Base-by-base conservation (phyloP, 2,113 vertebrate species). In the Sceloporus undulatus region DNA sequence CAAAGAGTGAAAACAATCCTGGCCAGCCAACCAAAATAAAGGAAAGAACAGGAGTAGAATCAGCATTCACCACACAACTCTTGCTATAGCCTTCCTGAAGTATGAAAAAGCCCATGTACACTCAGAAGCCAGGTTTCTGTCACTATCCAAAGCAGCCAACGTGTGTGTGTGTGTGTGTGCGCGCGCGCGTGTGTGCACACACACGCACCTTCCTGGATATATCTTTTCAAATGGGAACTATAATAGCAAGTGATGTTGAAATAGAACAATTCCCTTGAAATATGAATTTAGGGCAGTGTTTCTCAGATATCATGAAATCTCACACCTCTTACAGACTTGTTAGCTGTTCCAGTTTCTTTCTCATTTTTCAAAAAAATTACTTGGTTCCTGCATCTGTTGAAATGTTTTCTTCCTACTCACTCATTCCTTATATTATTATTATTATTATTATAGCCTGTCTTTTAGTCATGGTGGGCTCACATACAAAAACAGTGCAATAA, bases 51-150 rank as follows among this genome's bases (percentile, higher is more conserved):
- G 92, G 91, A 95, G 89, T 76, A 88, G 93, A 94, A 92, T 95
- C 93, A 90, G 94, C 90, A 92, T 91, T 94, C 92, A 95, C 91
- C 93, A 92, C 92, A 93, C 92, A 96, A 93, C 94, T 93, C 91
- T 93, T 90, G 87, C 91, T 93, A 92, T 91, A 94, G 3, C 59
- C 62, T 88, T 93, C 86, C 90, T 95, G 71, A 71, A 85, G 90
- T 94, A 95, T 95, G 94, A 89, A 0, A 0, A 90, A 93, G 92
- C 92, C 93, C 90, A 92, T 87, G 40, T 85, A 16, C 85, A 85
- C 76, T 71, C 66, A 83, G 85, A 91, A 92, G 93, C 93, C 94
- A 95, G 94, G 34, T 91, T 95, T 94, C 95, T 95, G 93, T 93
- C 94, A 94, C 92, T 40, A 77, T 18, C 5, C 52, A 0, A 91